A percentile compares a stretch with the other conserved stretches of the same genome.
These are phyloP conservation scores for Drosophila ambigua DNA, from an alignment of 1,140 invertebrate species.

Conservation along the genomic window DNA sequence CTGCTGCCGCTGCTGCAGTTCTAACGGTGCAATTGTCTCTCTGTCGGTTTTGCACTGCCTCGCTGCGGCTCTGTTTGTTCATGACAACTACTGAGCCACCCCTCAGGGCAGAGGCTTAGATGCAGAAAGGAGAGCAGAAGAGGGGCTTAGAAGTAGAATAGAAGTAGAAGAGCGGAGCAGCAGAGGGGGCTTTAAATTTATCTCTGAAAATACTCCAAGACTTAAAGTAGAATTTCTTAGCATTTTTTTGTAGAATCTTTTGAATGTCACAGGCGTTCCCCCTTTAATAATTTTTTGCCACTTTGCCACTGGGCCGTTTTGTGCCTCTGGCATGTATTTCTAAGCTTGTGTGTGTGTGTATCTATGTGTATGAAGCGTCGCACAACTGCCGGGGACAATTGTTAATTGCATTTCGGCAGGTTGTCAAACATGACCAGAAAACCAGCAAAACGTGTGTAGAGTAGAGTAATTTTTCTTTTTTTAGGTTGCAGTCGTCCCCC, in stretches of 20 bases:
- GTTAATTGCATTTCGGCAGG: constrained; percentile 81
- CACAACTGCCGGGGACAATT: constrained; percentile 70
- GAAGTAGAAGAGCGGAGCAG: too few relatives aligned
- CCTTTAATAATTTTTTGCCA: too few relatives aligned
- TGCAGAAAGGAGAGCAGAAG: neutral
- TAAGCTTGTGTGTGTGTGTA: constrained; percentile 22
- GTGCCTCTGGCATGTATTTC: constrained; percentile 6
- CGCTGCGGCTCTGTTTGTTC: constrained; percentile 31
- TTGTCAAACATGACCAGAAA: constrained; percentile 73
- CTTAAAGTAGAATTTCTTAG: too few relatives aligned
- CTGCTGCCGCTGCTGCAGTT: constrained; percentile 20
- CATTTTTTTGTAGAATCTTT: too few relatives aligned
- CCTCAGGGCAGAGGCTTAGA: constrained; percentile 32
- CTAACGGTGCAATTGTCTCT: constrained; percentile 65
- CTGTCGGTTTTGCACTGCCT: too few relatives aligned
- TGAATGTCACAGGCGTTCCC: too few relatives aligned
- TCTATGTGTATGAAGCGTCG: constrained; percentile 20
- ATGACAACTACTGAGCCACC: constrained; percentile 1
- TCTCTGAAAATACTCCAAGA: too few relatives aligned
- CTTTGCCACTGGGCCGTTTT: neutral
- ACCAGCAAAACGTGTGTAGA: constrained; percentile 38
- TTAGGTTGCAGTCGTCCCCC: constrained; percentile 5
- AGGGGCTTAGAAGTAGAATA: too few relatives aligned
- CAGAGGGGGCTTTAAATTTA: too few relatives aligned
- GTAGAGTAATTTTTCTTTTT: constrained; percentile 49